Base-by-base conservation (phyloP, 37 sponge, comb jelly and placozoan species). In the Chondrilla cf. caribensis region DNA sequence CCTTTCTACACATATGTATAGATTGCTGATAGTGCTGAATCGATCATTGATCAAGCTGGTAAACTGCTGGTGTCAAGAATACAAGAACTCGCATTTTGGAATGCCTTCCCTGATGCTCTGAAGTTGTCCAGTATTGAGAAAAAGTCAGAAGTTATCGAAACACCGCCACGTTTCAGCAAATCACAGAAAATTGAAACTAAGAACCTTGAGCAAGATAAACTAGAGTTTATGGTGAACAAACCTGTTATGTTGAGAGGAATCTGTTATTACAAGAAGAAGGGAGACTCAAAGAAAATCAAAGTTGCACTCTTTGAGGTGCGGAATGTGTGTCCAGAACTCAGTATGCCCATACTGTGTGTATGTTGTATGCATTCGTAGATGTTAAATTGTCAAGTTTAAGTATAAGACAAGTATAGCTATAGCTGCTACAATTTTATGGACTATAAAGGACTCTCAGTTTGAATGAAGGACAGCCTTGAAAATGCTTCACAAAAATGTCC, bases 11-110 rank as follows among this genome's bases (percentile, higher is more conserved):
- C n/a, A n/a, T n/a, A n/a, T n/a, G n/a, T n/a, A 17, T 1, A 73
- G 76, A 37, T 73, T 1, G 24, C 43, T n/a, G 42, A 15, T n/a
- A 73, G 76, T 73, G 76, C 76, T 42, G 24, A 86, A 18, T 70
- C 84, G 26, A 87, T 93, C 1, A 84, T 93, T 19, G 44, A 84
- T 7, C 82, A 73, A 35, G 84, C 87, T 18, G 93, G 90, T 2
- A 44, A 77, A 26, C 84, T 93, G n/a, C 82, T 93, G 21, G 81
- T 85, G 35, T 86, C 90, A 58, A 68, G 90, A 0, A 89, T 93
- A 60, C 89, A 84, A 72, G 93, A 93, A 77, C 87, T 93, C 0
- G 84, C 93, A 8, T 84, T 93, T 17, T 89, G 92, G 58, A 82
- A 82, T 24, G 70, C 86, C 0, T 91, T 87, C 73, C 88, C 92